Percentiles rank a stretch among this genome's conserved stretches.
Conservation (phyloP, 35 echinoderm and acorn worm species). For the Patiria miniata region DNA sequence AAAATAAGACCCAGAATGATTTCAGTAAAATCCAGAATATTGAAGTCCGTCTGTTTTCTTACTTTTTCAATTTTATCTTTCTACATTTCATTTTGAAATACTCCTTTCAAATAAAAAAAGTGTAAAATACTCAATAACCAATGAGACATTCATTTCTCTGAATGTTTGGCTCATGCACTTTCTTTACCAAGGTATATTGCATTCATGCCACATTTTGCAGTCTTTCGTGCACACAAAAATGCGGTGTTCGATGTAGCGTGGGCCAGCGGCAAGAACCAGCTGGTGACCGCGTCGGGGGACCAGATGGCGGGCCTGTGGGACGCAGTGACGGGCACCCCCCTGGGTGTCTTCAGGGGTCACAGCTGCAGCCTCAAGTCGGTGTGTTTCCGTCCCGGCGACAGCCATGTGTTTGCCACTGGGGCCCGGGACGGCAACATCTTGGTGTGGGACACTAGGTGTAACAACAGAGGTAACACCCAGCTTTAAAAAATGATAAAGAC, state of each 20-base stretch:
- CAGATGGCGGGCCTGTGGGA: slow-evolving; percentile 96
- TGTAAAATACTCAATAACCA: no score
- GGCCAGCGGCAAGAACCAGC: slow-evolving; percentile 58
- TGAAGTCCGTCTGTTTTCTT: no score
- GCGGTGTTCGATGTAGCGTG: slow-evolving; percentile 94
- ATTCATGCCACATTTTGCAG: slow-evolving; percentile 19
- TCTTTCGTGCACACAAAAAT: slow-evolving; percentile 87
- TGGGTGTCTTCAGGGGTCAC: slow-evolving; percentile 77
- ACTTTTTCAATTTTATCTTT: no score
- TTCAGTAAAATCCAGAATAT: no score
- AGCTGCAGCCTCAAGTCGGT: slow-evolving; percentile 92
- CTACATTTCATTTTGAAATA: no score
- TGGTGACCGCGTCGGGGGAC: slow-evolving; percentile 96
- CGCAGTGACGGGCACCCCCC: slow-evolving; percentile 35
- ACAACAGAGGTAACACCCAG: slow-evolving; percentile 50
- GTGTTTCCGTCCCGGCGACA: slow-evolving; percentile 59
- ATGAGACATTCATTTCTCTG: no score
- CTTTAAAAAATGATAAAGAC: no score
- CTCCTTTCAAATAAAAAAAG: no score
- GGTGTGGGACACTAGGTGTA: slow-evolving; percentile 88
- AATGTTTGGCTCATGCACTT: no score
- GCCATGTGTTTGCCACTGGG: slow-evolving; percentile 74
- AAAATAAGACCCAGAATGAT: no score
- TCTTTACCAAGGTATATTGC: no score
- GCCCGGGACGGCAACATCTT: slow-evolving; percentile 91